phyloP scores from a whole-genome alignment of 1,140 invertebrate species.

The Meloidogyne floridensis region DNA sequence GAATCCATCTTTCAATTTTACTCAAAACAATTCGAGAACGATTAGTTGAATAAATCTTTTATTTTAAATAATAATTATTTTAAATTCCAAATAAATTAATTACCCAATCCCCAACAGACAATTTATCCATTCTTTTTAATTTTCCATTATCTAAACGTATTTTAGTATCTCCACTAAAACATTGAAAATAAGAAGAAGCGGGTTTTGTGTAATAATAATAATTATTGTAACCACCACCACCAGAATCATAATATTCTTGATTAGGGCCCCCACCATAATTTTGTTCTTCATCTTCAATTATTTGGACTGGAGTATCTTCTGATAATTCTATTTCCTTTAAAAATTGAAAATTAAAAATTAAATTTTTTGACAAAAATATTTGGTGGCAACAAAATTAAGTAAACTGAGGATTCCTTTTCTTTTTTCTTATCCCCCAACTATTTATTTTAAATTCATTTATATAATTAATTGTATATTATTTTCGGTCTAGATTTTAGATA shows the following conservation, averaged over 20 bases:
- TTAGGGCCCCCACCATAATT: not conserved
- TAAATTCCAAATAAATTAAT: conserved; percentile 11
- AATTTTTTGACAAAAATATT: no score
- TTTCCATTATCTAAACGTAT: conserved; percentile 42
- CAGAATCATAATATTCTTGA: not conserved
- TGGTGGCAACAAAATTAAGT: no score
- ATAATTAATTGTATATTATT: no score
- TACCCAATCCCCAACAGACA: conserved; percentile 48
- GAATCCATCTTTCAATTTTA: conserved; percentile 53
- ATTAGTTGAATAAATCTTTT: conserved; percentile 20
- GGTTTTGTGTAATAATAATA: conserved; percentile 8
- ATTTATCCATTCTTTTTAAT: conserved; percentile 51
- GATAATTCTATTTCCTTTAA: conserved; percentile 14
- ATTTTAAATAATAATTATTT: not conserved
- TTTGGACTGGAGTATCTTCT: conserved; percentile 6
- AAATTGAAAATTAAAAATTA: conserved; percentile 1
- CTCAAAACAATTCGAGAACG: conserved; percentile 43
- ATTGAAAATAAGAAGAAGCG: conserved; percentile 28
- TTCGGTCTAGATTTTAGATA: no score
- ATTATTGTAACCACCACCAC: not conserved
- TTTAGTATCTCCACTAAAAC: conserved; percentile 49
- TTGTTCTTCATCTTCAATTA: not conserved
- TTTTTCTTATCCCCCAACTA: no score
- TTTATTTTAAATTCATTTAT: no score
- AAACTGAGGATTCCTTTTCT: no score